Evolutionary conservation across 2,888 invertebrate genomes (phyloP).

Genomic region (Masnerella sp.): DNA sequence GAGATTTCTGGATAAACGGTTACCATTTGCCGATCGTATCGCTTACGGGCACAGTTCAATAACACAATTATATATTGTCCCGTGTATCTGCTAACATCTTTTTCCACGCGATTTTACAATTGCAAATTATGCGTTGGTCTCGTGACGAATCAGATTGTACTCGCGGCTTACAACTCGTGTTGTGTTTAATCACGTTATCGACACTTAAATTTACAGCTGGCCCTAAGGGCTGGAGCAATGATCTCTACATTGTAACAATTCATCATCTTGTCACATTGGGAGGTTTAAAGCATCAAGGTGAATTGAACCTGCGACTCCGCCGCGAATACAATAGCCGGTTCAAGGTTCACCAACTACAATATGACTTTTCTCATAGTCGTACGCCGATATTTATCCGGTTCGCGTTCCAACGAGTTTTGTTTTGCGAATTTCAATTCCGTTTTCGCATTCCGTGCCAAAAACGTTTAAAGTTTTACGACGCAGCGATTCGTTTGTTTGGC

Average conservation of each 20-base stretch:
- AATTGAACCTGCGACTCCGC: conserved; percentile 70
- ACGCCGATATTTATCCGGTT: conserved; percentile 69
- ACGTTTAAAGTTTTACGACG: not conserved
- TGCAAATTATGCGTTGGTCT: conserved; percentile 31
- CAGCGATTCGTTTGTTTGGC: conserved; percentile 2
- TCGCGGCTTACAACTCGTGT: conserved; percentile 11
- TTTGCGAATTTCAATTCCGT: conserved; percentile 39
- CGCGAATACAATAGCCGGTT: conserved; percentile 71
- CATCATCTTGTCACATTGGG: conserved; percentile 76
- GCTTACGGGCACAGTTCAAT: conserved; percentile 10
- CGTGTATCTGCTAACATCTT: conserved; percentile 34
- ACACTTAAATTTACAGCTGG: conserved; percentile 65
- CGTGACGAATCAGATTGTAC: conserved; percentile 43
- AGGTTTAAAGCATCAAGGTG: conserved; percentile 72
- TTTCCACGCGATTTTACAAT: conserved; percentile 29
- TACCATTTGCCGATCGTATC: conserved; percentile 15
- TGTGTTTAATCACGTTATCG: conserved; percentile 53
- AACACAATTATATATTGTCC: conserved; percentile 12
- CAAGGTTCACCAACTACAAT: conserved; percentile 69
- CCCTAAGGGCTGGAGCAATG: conserved; percentile 65
- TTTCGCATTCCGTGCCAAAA: not conserved
- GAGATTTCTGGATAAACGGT: not conserved
- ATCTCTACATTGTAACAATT: conserved; percentile 70
- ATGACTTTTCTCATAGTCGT: conserved; percentile 68
- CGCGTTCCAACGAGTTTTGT: conserved; percentile 67